Base-by-base conservation (phyloP, 2,888 invertebrate genomes). In the Drosophila affinis region DNA sequence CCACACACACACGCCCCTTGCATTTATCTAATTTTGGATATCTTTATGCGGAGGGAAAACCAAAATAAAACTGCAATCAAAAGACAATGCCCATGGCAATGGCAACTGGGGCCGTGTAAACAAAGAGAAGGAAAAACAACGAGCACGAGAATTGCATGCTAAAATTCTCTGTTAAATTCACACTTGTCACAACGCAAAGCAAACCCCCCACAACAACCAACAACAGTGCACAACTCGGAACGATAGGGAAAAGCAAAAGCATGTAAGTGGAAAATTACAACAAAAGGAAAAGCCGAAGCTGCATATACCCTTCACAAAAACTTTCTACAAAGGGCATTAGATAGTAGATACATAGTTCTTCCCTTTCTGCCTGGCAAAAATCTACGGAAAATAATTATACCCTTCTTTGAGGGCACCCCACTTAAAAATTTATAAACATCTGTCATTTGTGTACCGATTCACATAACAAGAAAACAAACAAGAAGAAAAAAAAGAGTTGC, bases 191-290 rank as follows among this genome's bases (percentile, higher is more conserved):
- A 65, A 49, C 60, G 74, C 29, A 52, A 60, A 67, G 70, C 29
- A 52, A 60, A 67, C 48, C 58, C 64, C 63, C 24, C 21, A 21
- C 21, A 21, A 21, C 21, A 21, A 0, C 21, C 21, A 3, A 24
- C 24, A 24, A 64, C 67, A 69, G 52, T 39, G 64, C 27, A 62
- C 62, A 61, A 54, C 65, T 60, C 57, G 63, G 53, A 54, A 57
- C 21, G 29, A 62, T 48, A 55, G 32, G n/a, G 59, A 54, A 53
- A 56, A 10, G 56, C 70, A 46, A 64, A 39, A 69, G 63, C 65
- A 76, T 79, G 82, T 82, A 82, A 87, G 82, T 82, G 68, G 32
- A 64, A 51, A 63, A 62, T 14, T 49, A 53, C 49, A 60, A 47
- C 18, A 52, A 55, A 4, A 39, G 9, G 1, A 24, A 45, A 21